Conservation (phyloP, 2,113 vertebrate genomes). For the Zapornia atra region DNA sequence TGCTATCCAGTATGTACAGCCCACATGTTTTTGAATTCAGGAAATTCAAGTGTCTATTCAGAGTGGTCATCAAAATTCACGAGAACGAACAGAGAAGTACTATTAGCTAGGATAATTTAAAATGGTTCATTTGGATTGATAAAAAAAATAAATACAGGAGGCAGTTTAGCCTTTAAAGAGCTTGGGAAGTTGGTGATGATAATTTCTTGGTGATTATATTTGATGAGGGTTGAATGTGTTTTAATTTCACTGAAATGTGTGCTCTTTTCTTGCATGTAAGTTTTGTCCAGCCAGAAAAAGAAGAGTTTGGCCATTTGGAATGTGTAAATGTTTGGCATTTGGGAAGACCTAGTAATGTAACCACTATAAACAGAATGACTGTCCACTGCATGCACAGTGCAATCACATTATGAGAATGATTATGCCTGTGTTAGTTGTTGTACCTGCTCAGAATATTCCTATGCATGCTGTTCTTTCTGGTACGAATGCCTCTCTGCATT, state of each 20-base stretch:
- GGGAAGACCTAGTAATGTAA: background rate
- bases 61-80: background rate
- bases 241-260: background rate
- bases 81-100: background rate
- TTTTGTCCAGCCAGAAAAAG: background rate
- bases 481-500: background rate
- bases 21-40: background rate
- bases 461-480: background rate
- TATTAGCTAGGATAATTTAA: background rate
- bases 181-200: background rate
- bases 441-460: background rate
- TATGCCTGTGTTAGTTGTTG: background rate
- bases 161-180: background rate
- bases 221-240: background rate
- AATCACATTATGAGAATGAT: background rate
- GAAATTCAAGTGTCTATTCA: background rate
- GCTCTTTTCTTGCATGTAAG: background rate
- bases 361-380: background rate
- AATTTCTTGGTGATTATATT: background rate
- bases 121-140: background rate
- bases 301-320: background rate
- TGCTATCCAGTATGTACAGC: background rate
- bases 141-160: background rate
- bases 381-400: background rate
- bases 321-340: background rate